These are phyloP conservation scores for Pteropus rufus DNA, from an alignment of 2,797 vertebrate species.

Conservation along the genomic window DNA sequence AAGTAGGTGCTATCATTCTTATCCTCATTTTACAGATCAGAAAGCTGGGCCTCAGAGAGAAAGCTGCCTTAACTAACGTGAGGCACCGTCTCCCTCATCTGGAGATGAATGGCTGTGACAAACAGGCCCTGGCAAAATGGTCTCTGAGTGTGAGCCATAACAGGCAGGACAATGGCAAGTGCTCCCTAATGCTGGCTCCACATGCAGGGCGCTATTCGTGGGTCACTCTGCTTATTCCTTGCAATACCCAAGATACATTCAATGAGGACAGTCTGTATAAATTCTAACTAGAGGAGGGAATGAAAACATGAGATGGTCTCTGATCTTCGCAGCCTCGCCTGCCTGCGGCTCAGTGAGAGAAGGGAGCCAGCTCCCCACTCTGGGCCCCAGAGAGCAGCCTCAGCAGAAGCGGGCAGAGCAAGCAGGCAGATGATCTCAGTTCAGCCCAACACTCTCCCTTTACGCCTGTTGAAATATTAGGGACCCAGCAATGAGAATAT, in stretches of 20 bases:
- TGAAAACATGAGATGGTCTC: background rate
- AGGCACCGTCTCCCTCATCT: background rate
- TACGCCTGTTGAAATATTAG: background rate
- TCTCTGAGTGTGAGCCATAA: rapidly evolving
- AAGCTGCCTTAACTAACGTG: background rate
- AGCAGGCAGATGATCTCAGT: background rate
- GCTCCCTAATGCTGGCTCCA: background rate
- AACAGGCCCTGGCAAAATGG: background rate
- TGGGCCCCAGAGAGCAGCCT: background rate
- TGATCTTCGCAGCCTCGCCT: background rate
- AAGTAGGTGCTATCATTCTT: rapidly evolving
- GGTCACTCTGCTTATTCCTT: background rate
- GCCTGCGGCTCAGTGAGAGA: background rate
- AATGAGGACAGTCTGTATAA: background rate
- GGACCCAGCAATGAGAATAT: background rate
- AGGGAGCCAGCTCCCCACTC: background rate
- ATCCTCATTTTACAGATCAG: background rate
- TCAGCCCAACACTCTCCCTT: background rate
- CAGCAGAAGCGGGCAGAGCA: background rate
- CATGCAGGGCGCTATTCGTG: rapidly evolving
- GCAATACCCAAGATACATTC: rapidly evolving
- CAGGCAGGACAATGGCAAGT: rapidly evolving
- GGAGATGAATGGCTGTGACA: background rate
- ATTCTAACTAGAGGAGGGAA: background rate
- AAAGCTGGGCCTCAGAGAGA: background rate